Percentiles rank a stretch among this genome's conserved stretches.
These are phyloP conservation scores for Noturus placidus DNA, from an alignment of 2,113 vertebrate genomes.

Conservation along the genomic window DNA sequence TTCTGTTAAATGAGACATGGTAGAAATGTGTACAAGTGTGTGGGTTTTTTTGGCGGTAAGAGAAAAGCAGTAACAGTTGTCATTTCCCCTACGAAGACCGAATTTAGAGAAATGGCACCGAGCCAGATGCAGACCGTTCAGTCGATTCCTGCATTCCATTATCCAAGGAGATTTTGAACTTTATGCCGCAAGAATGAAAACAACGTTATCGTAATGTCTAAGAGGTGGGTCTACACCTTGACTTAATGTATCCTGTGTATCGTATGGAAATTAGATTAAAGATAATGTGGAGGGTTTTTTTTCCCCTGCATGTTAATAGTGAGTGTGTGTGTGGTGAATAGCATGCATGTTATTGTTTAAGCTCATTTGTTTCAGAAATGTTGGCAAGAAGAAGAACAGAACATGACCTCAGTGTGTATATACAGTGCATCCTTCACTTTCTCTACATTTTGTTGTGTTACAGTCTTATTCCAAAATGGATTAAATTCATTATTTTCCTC, in stretches of 20 bases:
- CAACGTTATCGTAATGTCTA: not conserved
- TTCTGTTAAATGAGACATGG: conserved; percentile 11
- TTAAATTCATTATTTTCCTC: too few relatives aligned
- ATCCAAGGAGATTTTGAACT: conserved; percentile 8
- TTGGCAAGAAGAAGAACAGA: not conserved
- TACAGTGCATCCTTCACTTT: too few relatives aligned
- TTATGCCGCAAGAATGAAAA: conserved; percentile 31
- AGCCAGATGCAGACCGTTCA: conserved; percentile 3
- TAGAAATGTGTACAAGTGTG: conserved; percentile 6
- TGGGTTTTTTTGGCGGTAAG: not conserved
- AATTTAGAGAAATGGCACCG: conserved; percentile 3
- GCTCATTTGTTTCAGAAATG: not conserved
- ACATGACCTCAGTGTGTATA: not conserved
- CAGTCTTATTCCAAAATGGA: too few relatives aligned
- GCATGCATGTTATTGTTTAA: conserved; percentile 16
- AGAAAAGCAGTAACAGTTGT: conserved; percentile 16
- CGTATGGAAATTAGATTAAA: conserved; percentile 32
- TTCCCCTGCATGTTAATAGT: not conserved
- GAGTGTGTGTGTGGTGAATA: not conserved
- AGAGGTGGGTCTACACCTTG: conserved; percentile 16
- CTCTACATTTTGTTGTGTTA: too few relatives aligned
- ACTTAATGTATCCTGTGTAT: conserved; percentile 29
- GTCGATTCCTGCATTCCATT: not conserved
- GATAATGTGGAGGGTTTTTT: not conserved
- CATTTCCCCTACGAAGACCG: not conserved